Base-by-base conservation (phyloP, 2,888 invertebrate species). In the Sussaba pulchella region DNA sequence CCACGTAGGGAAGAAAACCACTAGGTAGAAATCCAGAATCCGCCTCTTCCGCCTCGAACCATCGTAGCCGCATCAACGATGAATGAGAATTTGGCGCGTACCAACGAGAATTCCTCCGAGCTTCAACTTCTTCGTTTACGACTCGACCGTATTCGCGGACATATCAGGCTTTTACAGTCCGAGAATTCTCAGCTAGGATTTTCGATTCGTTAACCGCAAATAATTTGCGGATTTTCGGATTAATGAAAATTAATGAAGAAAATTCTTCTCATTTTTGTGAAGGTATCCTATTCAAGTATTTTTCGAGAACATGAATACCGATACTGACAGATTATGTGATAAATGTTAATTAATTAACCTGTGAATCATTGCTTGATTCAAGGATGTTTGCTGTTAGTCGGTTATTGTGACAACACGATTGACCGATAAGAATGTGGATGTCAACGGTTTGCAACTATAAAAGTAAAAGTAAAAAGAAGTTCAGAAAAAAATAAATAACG, bases 1-100 rank as follows among this genome's bases (percentile, higher is more conserved):
- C n/a, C 47, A 41, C 57, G 31, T 57, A 52, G 36, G 36, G 43
- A 59, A 59, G 59, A 52, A 66, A 78, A 75, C 47, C 75, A 69
- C 36, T 52, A 41, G 43, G 54, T 57, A 41, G 70, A 75, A 75
- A 69, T 43, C 45, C 41, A 1, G 59, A 71, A 57, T 50, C 50
- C 50, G 21, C 52, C 52, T 21, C 39, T 26, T n/a, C 14, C 3
- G 9, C 26, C 21, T 31, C 4, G 3, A 12, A 9, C 19, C 31
- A 39, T 24, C 19, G 17, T n/a, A 57, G 43, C 26, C 31, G 45
- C 54, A 10, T 50, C 67, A 41, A 50, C 59, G 41, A 41, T 66
- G 39, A 50, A 64, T 26, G 6, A 31, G 47, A 45, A 19, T 45
- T 17, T 17, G 8, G 19, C 19, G 47, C 19, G 47, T 31, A 50